Evolutionary conservation across 2,888 invertebrate species (phyloP), one percentile per base, ranked within the genome.

Genomic region (Epinotia demarniana): DNA sequence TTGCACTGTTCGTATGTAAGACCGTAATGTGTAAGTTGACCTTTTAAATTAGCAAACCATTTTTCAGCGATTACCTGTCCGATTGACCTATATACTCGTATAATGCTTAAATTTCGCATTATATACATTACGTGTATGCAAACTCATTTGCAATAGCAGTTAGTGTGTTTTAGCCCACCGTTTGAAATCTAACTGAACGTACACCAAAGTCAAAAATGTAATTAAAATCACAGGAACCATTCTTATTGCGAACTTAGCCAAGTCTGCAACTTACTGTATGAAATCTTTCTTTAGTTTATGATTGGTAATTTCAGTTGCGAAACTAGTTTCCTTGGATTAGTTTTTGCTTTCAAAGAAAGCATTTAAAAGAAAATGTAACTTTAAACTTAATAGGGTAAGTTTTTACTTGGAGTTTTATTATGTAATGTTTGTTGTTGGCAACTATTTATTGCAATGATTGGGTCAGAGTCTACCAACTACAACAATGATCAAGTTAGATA

Each of bases 201-300:
- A 23, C 12, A 43, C 43, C 19, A 43, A 46, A 58, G 58, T n/a
- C 23, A 60, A 69, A 68, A 60, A 69, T 16, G 3, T 19, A 19
- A 68, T 39, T 68, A 57, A 68, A 68, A 68, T 19, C 1, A 39
- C 23, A 66, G 68, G 19, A 58, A 57, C 57, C 58, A 39, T 39
- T 68, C 39, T 68, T 58, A 69, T 23, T 43, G 58, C 69, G 43
- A 19, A 33, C 57, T 43, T 46, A 16, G 46, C 58, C 46, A 46
- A 60, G 27, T 46, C 27, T 13, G 67, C 39, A 60, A 46, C 58
- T 46, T 23, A 46, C 19, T 16, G 18, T 46, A 69, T 69, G n/a
- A 69, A 69, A 69, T 46, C 16, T 69, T 69, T 60, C 60, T 69
- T 60, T 60, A 60, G 60, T 69, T 69, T 69, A 69, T 69, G 60